Percentiles rank a stretch among this genome's conserved stretches.
phyloP scores from a whole-genome alignment of 2,113 vertebrate genomes.

The Pontoporia blainvillei region DNA sequence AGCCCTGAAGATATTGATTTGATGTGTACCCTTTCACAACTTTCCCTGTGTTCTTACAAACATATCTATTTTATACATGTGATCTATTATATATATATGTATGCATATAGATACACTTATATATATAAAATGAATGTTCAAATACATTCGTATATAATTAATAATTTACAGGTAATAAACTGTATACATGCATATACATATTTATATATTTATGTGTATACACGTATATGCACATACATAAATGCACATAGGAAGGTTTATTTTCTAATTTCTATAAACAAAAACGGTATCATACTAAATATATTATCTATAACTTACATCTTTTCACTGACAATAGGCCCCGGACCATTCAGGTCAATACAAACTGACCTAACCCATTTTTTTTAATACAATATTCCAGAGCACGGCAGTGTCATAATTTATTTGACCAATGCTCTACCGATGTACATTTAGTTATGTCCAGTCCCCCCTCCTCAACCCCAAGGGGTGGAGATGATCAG shows the following conservation, averaged over 20 bases:
- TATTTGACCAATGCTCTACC: background rate
- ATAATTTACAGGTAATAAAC: background rate
- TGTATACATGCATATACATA: background rate
- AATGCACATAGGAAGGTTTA: background rate
- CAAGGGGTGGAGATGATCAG: background rate
- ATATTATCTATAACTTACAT: background rate
- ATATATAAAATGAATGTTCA: background rate
- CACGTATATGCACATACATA: background rate
- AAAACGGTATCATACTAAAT: background rate
- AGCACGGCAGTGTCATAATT: background rate
- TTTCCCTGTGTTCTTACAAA: background rate
- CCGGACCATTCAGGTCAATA: background rate
- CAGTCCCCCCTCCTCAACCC: background rate
- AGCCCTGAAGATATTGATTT: background rate
- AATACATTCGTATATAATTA: background rate
- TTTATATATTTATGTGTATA: background rate
- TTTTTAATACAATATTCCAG: background rate
- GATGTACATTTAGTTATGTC: background rate
- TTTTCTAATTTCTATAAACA: background rate
- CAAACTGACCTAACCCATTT: background rate
- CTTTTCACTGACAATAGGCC: background rate
- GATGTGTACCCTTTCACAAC: background rate
- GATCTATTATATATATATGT: background rate
- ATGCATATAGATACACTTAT: background rate
- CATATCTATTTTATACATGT: background rate